A percentile compares a stretch with the other conserved stretches of the same genome.
Conservation (phyloP, 2,113 vertebrate genomes). For the Hypocryptadius cinnamomeus region DNA sequence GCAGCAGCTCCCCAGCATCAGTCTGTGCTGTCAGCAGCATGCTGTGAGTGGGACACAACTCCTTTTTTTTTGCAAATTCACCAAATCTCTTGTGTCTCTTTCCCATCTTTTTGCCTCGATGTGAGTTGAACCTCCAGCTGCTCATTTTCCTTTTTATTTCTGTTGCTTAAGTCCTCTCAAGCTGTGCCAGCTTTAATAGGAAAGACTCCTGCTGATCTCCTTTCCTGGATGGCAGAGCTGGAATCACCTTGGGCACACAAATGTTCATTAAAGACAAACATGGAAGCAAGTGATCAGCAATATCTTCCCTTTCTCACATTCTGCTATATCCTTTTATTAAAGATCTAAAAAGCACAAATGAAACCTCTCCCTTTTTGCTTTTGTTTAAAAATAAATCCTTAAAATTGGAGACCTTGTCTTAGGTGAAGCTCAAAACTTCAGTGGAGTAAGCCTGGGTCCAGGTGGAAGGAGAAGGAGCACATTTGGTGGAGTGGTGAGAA, state of each 20-base stretch:
- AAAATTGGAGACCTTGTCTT: neutral
- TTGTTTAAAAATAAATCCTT: neutral
- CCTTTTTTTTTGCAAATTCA: neutral
- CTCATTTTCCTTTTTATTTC: neutral
- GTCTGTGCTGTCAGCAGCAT: neutral
- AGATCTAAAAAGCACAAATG: neutral
- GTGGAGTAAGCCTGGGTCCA: neutral
- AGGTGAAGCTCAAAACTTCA: neutral
- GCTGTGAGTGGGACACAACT: neutral
- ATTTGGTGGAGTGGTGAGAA: neutral
- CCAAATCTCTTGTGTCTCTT: neutral
- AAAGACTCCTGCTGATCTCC: neutral
- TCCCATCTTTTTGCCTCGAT: neutral
- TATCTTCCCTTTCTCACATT: neutral
- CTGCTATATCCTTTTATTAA: neutral
- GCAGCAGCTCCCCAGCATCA: neutral
- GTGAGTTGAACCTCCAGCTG: neutral
- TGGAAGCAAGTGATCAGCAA: neutral
- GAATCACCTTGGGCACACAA: neutral
- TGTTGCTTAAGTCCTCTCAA: neutral
- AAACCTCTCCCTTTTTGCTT: neutral
- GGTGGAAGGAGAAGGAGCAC: neutral
- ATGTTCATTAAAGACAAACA: neutral
- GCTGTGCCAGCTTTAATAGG: neutral
- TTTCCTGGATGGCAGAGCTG: neutral